Evolutionary conservation across 2,888 invertebrate species (phyloP).

Genomic region (Pristionchus fissidentatus): DNA sequence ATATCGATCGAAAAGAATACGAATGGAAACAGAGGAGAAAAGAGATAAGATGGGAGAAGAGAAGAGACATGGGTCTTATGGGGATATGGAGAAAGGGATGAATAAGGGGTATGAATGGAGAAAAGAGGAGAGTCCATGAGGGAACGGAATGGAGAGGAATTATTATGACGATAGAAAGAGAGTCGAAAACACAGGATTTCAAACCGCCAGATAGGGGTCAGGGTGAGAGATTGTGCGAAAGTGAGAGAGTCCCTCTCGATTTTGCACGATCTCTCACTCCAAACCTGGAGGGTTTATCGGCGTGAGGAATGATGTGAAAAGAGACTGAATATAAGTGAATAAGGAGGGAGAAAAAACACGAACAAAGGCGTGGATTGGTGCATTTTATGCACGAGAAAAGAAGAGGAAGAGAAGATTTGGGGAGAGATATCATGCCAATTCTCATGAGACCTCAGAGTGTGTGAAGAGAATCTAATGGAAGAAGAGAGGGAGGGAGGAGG

Average conservation of each 20-base stretch:
- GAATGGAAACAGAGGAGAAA: constrained; percentile 13
- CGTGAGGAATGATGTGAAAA: no score
- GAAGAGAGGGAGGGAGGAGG: constrained; percentile 5
- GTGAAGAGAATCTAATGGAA: background rate
- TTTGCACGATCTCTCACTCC: no score
- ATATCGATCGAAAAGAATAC: background rate
- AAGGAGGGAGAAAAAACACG: no score
- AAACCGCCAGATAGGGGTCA: background rate
- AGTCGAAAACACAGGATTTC: background rate
- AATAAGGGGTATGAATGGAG: constrained; percentile 7
- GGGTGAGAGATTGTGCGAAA: background rate
- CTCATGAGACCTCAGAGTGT: background rate
- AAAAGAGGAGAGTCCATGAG: background rate
- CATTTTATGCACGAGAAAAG: background rate
- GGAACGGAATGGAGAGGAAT: background rate
- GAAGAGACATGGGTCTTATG: constrained; percentile 15
- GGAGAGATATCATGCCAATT: background rate
- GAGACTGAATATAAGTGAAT: background rate
- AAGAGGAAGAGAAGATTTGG: background rate
- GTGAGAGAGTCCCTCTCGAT: no score
- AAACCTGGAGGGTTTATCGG: no score
- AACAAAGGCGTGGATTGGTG: background rate
- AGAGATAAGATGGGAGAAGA: constrained; percentile 18
- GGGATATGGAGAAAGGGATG: constrained; percentile 20
- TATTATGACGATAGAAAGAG: background rate